Evolutionary conservation across 2,888 invertebrate genomes (phyloP).

Genomic region (Epinotia ramella): DNA sequence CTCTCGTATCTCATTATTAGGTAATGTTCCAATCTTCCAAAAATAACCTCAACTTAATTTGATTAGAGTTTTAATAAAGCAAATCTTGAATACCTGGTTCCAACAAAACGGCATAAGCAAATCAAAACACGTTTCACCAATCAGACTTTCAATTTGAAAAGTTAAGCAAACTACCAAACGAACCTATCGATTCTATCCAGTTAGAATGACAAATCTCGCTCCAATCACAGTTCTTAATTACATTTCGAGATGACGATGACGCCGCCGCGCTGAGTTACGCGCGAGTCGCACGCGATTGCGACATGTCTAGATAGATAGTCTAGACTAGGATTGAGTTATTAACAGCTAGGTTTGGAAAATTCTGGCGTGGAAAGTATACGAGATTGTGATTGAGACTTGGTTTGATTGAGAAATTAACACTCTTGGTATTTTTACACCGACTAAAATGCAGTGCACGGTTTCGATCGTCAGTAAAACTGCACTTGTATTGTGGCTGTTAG

Average conservation of each 20-base stretch:
- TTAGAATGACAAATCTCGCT: slow-evolving; percentile 37
- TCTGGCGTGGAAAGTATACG: slow-evolving; percentile 35
- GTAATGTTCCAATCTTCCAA: no score
- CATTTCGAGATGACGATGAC: slow-evolving; percentile 33
- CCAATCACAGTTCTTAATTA: slow-evolving; percentile 42
- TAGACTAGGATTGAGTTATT: slow-evolving; percentile 28
- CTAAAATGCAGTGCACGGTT: no score
- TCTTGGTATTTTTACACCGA: background rate
- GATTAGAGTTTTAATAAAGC: no score
- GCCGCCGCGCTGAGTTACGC: slow-evolving; percentile 23
- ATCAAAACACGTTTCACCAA: background rate
- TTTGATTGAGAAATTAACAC: background rate
- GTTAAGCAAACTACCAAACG: slow-evolving; percentile 2
- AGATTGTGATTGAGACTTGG: background rate
- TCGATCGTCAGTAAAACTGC: no score
- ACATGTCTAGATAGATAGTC: slow-evolving; percentile 5
- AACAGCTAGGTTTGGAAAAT: slow-evolving; percentile 25
- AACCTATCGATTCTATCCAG: slow-evolving; percentile 15
- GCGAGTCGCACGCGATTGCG: slow-evolving; percentile 36
- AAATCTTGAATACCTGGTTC: no score
- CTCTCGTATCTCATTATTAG: no score
- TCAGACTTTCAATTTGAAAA: slow-evolving; percentile 42
- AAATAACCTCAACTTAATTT: no score
- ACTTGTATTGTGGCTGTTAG: background rate
- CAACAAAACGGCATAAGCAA: background rate